Evolutionary conservation across 2,113 vertebrate genomes (phyloP).

Genomic region (Dipodomys spectabilis): DNA sequence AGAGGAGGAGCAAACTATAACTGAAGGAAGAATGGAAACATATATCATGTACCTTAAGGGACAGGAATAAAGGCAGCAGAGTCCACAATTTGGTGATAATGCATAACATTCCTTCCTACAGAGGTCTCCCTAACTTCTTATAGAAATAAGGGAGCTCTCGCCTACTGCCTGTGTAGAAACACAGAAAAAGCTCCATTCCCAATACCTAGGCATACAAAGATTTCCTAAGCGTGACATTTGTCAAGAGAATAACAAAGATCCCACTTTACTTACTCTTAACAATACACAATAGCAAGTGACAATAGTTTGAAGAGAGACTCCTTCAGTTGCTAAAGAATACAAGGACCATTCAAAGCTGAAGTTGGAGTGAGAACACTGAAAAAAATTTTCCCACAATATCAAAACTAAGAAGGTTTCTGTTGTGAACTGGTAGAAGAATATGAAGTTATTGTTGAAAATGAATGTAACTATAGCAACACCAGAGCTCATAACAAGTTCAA

Average conservation of each 20-base stretch:
- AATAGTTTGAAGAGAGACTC: neutral
- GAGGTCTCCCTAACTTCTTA: neutral
- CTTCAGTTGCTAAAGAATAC: neutral
- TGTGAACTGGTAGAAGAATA: neutral
- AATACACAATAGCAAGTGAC: neutral
- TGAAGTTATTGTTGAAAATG: neutral
- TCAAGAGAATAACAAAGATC: neutral
- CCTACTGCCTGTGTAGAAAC: neutral
- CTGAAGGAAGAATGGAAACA: neutral
- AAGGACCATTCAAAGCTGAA: neutral
- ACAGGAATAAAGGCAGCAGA: neutral
- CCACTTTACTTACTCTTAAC: neutral
- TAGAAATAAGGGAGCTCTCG: neutral
- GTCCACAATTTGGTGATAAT: neutral
- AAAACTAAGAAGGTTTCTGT: neutral
- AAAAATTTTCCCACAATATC: neutral
- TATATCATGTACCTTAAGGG: neutral
- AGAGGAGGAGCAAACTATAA: neutral
- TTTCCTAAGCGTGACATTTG: neutral
- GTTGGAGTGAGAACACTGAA: neutral
- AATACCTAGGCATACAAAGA: neutral
- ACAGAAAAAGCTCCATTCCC: neutral
- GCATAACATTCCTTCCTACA: neutral
- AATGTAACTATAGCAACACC: conserved; percentile 6
- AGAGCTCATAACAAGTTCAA: neutral